A percentile compares a stretch with the other conserved stretches of the same genome.
phyloP scores from a whole-genome alignment of 2,113 vertebrate genomes.

The Oncorhynchus nerka region DNA sequence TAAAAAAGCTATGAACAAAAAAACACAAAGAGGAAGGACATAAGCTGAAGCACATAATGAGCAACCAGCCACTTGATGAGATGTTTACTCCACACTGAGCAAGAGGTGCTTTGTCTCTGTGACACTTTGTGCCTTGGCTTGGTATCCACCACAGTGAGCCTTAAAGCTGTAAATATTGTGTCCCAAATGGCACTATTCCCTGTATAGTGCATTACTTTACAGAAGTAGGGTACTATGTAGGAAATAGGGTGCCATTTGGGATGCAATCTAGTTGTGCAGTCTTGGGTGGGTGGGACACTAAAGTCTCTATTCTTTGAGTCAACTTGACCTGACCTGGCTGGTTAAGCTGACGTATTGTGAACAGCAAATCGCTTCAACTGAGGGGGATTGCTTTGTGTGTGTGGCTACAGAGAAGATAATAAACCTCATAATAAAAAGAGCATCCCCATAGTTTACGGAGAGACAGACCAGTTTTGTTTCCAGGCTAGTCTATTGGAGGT shows the following conservation, averaged over 20 bases:
- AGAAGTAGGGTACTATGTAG: too few species aligned
- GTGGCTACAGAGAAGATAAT: conserved; percentile 71
- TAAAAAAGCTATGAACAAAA: too few species aligned
- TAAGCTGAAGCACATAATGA: conserved; percentile 37
- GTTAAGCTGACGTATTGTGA: conserved; percentile 81
- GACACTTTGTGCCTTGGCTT: conserved; percentile 57
- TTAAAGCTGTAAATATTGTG: too few species aligned
- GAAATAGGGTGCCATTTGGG: too few species aligned
- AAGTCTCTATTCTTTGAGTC: conserved; percentile 79
- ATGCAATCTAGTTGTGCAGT: background rate
- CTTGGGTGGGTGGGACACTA: conserved; percentile 71
- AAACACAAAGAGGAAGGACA: conserved; percentile 47
- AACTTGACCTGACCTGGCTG: conserved; percentile 83
- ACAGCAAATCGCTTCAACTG: conserved; percentile 78
- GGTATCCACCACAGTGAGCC: background rate
- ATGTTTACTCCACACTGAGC: conserved; percentile 68
- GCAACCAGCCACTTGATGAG: conserved; percentile 62
- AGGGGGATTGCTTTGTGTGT: conserved; percentile 72
- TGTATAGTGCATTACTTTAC: too few species aligned
- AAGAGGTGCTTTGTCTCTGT: conserved; percentile 65
- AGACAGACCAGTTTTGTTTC: conserved; percentile 74
- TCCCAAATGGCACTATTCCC: too few species aligned
- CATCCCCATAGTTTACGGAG: conserved; percentile 69
- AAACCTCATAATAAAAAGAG: conserved; percentile 67
- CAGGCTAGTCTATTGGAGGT: conserved; percentile 40